Evolutionary conservation across 2,797 vertebrate species (phyloP).

Genomic region (Scyliorhinus canicula): DNA sequence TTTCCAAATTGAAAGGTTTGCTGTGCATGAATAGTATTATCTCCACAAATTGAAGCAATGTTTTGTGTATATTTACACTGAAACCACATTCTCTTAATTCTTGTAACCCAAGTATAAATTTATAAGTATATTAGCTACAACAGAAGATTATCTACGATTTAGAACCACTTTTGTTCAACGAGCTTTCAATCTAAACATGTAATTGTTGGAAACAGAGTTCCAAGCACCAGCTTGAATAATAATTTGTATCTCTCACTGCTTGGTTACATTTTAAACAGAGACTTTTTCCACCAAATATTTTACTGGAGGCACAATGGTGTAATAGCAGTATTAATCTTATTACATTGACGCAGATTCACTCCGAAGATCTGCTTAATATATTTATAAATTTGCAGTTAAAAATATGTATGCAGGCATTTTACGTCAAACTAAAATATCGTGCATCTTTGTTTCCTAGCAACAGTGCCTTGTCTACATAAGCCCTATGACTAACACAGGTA

Average conservation of each 20-base stretch:
- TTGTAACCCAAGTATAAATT: not conserved
- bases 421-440: conserved; percentile 69
- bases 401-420: conserved; percentile 43
- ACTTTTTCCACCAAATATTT: not conserved
- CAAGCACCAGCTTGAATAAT: not conserved
- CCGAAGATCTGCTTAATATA: conserved; percentile 33
- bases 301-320: too few relatives aligned
- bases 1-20: not conserved
- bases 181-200: not conserved
- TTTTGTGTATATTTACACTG: not conserved
- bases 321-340: not conserved
- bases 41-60: not conserved
- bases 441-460: conserved; percentile 64
- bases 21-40: not conserved
- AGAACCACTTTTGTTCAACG: not conserved
- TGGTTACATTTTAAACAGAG: conserved; percentile 5
- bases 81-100: not conserved
- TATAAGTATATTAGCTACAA: not conserved
- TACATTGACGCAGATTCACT: not conserved
- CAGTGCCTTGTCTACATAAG: conserved; percentile 48
- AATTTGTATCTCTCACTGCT: not conserved
- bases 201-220: not conserved
- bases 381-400: conserved; percentile 11
- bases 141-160: not conserved
- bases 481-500: conserved; percentile 63